Evolutionary conservation across 2,888 invertebrate species (phyloP), one percentile per base, ranked within the genome.

Genomic region (Brenthis hecate): DNA sequence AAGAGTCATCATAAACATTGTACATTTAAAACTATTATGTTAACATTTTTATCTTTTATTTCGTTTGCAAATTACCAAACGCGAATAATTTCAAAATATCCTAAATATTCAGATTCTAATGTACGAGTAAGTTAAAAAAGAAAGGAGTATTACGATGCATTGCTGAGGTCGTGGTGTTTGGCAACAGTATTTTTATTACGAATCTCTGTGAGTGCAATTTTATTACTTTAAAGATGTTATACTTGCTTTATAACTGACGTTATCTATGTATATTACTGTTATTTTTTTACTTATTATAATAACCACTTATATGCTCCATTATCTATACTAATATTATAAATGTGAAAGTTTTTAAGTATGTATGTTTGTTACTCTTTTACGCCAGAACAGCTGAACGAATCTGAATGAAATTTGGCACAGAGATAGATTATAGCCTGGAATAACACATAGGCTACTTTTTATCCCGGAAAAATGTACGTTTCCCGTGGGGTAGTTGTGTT

Each of bases 81-180:
- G 53, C 23, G 32, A 61, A 61, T 32, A 55, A 55, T 61, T 55
- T 19, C 56, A 66, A 66, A 66, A 55, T 32, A 58, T 54, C n/a
- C 13, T 53, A 50, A 50, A 61, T 66, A 55, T 36, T 43, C 36
- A 43, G 36, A 43, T 61, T 50, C 55, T 66, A 53, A 60, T 53
- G 60, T 54, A 36, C 36, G 36, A 43, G 11, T 43, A 28, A 58
- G 19, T 48, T 16, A 43, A 69, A 69, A 67, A 72, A 72, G 67
- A 72, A 65, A 72, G 67, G 67, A 68, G 55, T 47, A 43, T 43
- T 43, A 61, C 48, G 13, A 55, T 64, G 53, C 61, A 48, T 51
- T 67, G 63, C 64, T 53, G 60, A 70, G 67, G 65, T 68, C 68
- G 65, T 62, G 32, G 50, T 28, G 65, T 65, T 68, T 50, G 62